Percentiles rank a stretch among this genome's conserved stretches.
phyloP scores from a whole-genome alignment of 2,797 vertebrate species.

The Peromyscus aztecus region DNA sequence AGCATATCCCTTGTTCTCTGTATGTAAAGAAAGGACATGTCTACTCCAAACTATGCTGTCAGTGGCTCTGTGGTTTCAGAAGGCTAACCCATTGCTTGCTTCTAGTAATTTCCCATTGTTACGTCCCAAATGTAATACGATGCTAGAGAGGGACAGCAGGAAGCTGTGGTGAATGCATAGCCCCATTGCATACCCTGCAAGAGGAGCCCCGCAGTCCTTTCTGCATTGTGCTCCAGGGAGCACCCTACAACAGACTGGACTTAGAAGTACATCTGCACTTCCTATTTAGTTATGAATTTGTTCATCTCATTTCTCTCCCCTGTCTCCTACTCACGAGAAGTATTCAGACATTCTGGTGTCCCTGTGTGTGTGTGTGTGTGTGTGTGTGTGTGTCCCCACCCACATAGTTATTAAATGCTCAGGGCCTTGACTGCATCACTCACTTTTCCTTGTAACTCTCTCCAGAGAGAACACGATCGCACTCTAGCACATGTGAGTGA shows the following conservation, averaged over 20 bases:
- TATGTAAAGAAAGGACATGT: background rate
- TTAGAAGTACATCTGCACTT: background rate
- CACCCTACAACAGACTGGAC: background rate
- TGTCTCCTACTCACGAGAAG: background rate
- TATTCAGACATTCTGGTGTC: background rate
- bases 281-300: background rate
- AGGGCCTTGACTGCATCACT: background rate
- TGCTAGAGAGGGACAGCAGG: background rate
- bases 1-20: background rate
- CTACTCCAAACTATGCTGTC: background rate
- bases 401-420: background rate
- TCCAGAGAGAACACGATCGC: background rate
- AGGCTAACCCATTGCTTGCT: background rate
- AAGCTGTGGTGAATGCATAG: background rate
- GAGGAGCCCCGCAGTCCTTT: background rate
- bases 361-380: too few species aligned
- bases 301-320: background rate
- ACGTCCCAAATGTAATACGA: background rate
- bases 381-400: too few species aligned
- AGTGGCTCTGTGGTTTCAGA: background rate
- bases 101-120: constrained; percentile 30
- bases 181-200: too few species aligned
- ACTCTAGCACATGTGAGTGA: background rate
- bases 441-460: background rate
- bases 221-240: background rate